These are phyloP conservation scores for Chrysochloris asiatica DNA, from an alignment of 2,113 vertebrate genomes.

Conservation along the genomic window DNA sequence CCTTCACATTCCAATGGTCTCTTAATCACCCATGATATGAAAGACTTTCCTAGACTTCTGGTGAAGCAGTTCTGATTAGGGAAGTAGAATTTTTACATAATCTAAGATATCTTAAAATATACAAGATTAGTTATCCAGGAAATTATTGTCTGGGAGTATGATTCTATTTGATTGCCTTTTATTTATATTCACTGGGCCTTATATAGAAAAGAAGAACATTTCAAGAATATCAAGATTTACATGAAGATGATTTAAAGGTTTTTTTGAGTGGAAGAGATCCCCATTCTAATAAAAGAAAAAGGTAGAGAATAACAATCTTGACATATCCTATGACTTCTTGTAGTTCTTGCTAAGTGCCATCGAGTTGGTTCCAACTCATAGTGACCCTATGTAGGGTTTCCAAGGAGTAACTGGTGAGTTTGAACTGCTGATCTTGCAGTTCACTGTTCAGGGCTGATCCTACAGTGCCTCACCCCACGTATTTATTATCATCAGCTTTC, in stretches of 20 bases:
- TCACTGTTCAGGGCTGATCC: no score
- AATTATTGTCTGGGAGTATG: constrained; percentile 72
- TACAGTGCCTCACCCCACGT: no score
- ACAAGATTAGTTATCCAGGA: constrained; percentile 72
- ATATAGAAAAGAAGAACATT: constrained; percentile 9
- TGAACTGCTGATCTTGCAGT: no score
- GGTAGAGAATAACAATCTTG: constrained; percentile 31
- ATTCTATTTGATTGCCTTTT: constrained; percentile 61
- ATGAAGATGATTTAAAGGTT: constrained; percentile 59
- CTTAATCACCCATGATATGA: constrained; percentile 73
- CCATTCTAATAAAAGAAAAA: constrained; percentile 50
- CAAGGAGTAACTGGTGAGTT: no score
- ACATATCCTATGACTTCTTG: background rate
- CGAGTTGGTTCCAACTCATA: no score
- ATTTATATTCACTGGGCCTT: constrained; percentile 67
- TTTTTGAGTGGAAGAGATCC: constrained; percentile 44
- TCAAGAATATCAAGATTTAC: constrained; percentile 64
- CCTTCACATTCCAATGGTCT: constrained; percentile 75
- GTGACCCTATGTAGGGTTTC: no score
- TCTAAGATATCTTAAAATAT: constrained; percentile 59
- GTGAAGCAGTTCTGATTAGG: constrained; percentile 66
- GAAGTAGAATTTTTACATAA: constrained; percentile 46
- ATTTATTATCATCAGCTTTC: constrained; percentile 47
- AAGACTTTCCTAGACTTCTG: constrained; percentile 67
- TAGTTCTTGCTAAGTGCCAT: no score